A percentile compares a stretch with the other conserved stretches of the same genome.
Evolutionary conservation across 2,113 vertebrate species (phyloP).

Genomic region (Microtus montanus): DNA sequence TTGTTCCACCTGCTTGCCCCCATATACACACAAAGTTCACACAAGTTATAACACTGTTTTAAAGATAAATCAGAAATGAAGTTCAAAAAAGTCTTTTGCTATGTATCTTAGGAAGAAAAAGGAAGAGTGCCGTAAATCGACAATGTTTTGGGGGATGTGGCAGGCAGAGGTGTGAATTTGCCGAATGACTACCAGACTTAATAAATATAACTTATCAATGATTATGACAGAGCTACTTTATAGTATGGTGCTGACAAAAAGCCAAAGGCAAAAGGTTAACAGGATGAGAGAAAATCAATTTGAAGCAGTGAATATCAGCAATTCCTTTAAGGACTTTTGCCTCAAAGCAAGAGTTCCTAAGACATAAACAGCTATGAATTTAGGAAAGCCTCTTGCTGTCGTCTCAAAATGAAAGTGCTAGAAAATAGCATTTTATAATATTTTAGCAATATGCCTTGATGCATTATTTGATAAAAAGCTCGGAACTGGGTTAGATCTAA

Average conservation of each 20-base stretch:
- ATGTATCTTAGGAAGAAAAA: neutral
- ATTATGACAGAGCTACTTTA: neutral
- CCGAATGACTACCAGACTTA: neutral
- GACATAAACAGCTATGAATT: neutral
- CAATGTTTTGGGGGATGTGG: neutral
- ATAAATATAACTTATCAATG: neutral
- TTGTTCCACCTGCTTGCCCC: neutral
- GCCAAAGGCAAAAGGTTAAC: neutral
- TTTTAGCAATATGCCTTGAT: neutral
- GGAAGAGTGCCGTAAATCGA: neutral
- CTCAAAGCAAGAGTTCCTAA: neutral
- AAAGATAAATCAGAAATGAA: neutral
- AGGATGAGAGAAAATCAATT: neutral
- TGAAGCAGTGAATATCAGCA: neutral
- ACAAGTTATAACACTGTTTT: neutral
- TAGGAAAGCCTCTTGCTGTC: neutral
- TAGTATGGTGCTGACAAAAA: neutral
- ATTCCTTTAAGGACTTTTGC: neutral
- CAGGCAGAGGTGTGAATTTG: neutral
- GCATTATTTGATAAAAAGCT: neutral
- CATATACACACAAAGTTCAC: neutral
- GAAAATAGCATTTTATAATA: neutral
- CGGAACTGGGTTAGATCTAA: neutral
- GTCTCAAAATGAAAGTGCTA: neutral
- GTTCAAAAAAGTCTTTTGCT: neutral